Base-by-base conservation (phyloP, 1,140 invertebrate genomes). In the Drosophila teissieri region DNA sequence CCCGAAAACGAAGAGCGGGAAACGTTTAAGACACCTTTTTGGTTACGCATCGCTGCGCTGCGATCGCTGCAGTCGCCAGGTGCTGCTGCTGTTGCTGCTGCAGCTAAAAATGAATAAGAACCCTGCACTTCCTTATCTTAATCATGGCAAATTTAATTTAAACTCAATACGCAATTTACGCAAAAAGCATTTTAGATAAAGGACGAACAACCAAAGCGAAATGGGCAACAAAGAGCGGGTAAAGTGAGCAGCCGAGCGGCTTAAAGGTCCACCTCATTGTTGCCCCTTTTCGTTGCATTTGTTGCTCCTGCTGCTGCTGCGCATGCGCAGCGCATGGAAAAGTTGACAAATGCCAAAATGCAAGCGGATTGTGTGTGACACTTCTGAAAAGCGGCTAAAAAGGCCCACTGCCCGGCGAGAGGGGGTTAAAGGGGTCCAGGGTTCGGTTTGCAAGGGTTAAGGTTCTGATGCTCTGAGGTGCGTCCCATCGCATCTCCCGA, bases 171-270 rank as follows among this genome's bases (percentile, higher is more conserved):
- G 80, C 84, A 89, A 89, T 89, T 89, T 89, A 89, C 80, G 85
- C 85, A 89, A 89, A 85, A 89, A 89, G 84, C 84, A 90, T 89
- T 89, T 89, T 89, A 89, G 84, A 89, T 89, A 89, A 89, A 84
- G 62, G 77, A 76, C 76, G 61, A 57, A 78, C 40, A 60, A 57
- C 54, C 53, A 56, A 65, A 44, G 72, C 74, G 40, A 68, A 76
- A 68, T 8, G 45, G 62, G 57, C 61, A 65, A 65, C 44, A 56
- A 62, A 70, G 60, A 73, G 63, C 24, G 31, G 39, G 46, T 39
- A 76, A 75, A 72, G 78, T 76, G 61, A 62, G 65, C 65, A 77
- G 70, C 73, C 46, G 40, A 73, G 73, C 81, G 82, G 82, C 82
- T 85, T 85, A 86, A 72, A 73, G 72, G 70, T 51, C 27, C 45